These are phyloP conservation scores for Pinna nobilis DNA, from an alignment of 1,140 invertebrate genomes.

Conservation along the genomic window DNA sequence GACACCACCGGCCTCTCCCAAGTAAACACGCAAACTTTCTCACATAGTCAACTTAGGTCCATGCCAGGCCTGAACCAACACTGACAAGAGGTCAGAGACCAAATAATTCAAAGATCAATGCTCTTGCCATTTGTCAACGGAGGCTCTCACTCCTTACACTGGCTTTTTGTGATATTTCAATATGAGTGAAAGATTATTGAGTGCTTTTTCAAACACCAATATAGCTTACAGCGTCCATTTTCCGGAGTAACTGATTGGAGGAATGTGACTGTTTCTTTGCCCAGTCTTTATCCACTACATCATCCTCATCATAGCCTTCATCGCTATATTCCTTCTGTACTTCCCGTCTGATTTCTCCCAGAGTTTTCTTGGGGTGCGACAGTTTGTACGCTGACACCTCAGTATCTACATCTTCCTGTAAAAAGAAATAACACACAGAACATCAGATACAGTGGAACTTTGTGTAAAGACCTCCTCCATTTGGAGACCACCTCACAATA, in stretches of 20 bases:
- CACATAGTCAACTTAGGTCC: too few relatives aligned
- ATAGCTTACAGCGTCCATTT: constrained; percentile 69
- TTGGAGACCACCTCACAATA: too few relatives aligned
- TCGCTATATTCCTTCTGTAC: constrained; percentile 25
- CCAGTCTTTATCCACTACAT: constrained; percentile 57
- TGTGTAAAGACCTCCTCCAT: not conserved
- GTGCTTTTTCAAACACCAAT: not conserved
- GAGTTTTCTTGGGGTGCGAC: constrained; percentile 28
- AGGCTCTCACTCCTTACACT: too few relatives aligned
- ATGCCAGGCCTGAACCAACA: too few relatives aligned
- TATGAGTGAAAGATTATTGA: not conserved
- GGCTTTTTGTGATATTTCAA: not conserved
- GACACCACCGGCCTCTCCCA: too few relatives aligned
- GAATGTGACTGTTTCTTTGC: constrained; percentile 54
- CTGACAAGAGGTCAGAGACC: too few relatives aligned
- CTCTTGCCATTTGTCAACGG: too few relatives aligned
- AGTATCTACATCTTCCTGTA: constrained; percentile 52
- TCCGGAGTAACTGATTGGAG: constrained; percentile 57
- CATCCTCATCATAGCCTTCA: constrained; percentile 37
- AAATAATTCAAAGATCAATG: too few relatives aligned
- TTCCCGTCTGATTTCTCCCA: constrained; percentile 38
- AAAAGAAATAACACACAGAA: constrained; percentile 7
- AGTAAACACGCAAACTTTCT: too few relatives aligned
- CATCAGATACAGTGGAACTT: not conserved
- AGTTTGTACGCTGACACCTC: constrained; percentile 48